Conservation (phyloP, 2,113 vertebrate species). For the Romanogobio albipinnatus region DNA sequence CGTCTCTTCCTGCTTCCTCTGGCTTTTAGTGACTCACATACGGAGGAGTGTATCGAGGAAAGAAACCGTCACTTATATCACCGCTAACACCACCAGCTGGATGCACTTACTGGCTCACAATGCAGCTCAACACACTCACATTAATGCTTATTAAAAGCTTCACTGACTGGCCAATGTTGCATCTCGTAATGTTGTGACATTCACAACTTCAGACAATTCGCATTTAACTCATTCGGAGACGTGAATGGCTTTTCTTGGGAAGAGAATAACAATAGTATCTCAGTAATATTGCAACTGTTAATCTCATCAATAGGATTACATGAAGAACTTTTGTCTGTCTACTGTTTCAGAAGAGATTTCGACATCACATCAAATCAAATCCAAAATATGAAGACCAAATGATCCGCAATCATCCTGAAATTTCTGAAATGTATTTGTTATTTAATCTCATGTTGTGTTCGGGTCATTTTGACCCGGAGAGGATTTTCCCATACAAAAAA, state of each 20-base stretch:
- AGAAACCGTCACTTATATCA: slow-evolving; percentile 52
- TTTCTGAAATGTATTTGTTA: not conserved
- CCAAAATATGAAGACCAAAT: not conserved
- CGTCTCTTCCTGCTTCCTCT: slow-evolving; percentile 59
- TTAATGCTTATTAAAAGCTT: slow-evolving; percentile 31
- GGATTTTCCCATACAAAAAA: too few relatives aligned
- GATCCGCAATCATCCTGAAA: not conserved
- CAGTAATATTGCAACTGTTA: not conserved
- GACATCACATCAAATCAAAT: too few relatives aligned
- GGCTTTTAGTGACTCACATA: slow-evolving; percentile 60
- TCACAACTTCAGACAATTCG: not conserved
- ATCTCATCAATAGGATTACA: not conserved
- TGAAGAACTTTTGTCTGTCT: not conserved
- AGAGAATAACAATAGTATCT: not conserved
- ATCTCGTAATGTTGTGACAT: not conserved
- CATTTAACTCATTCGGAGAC: not conserved
- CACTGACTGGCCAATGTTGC: not conserved
- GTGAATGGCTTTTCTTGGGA: not conserved
- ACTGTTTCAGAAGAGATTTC: not conserved
- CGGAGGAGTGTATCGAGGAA: slow-evolving; percentile 43
- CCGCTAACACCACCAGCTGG: slow-evolving; percentile 62
- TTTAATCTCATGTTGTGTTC: not conserved
- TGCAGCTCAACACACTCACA: slow-evolving; percentile 18
- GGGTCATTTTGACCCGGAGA: too few relatives aligned
- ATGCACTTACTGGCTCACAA: slow-evolving; percentile 56